Evolutionary conservation across 2,888 invertebrate species (phyloP), one percentile per base, ranked within the genome.

Genomic region (Phasia obesa): DNA sequence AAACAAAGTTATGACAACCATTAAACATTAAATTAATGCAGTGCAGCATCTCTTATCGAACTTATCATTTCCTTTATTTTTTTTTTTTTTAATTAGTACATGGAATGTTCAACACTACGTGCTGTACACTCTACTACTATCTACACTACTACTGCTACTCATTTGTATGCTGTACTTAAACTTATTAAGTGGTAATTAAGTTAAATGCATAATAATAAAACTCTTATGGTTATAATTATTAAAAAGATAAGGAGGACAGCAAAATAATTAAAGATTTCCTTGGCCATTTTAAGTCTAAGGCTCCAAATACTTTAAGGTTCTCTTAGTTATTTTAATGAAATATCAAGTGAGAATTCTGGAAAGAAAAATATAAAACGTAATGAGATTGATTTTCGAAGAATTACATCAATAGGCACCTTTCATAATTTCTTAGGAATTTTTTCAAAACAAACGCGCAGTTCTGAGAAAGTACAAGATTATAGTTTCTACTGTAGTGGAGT

Each of bases 121-220:
- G 7, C n/a, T 42, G 55, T 62, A 55, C 74, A 44, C 15, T 11
- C 6, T 65, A 55, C n/a, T 15, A 15, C 31, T 23, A 31, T 62
- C 2, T 49, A 19, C 21, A 5, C 44, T 47, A 15, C 19, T 57
- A 5, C 44, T 47, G 17, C 19, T 57, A 77, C n/a, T 64, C 69
- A 82, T 82, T 70, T 69, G 35, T 69, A 21, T 69, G 57, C 69
- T 76, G 77, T 74, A 77, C 77, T 74, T 78, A 70, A 70, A 69
- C 51, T 82, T 74, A 82, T 82, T 82, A 82, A 82, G 82, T 82
- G 77, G 82, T 82, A 78, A 82, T 82, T 78, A 82, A 82, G 77
- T 78, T 82, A 82, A 64, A 64, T 78, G 64, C 69, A 74, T 74
- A 67, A 69, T 65, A 65, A 38, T 75, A 57, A 35, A 49, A 57